Evolutionary conservation across 2,797 vertebrate genomes (phyloP), one percentile per base, ranked within the genome.

Genomic region (Scleropages formosus): DNA sequence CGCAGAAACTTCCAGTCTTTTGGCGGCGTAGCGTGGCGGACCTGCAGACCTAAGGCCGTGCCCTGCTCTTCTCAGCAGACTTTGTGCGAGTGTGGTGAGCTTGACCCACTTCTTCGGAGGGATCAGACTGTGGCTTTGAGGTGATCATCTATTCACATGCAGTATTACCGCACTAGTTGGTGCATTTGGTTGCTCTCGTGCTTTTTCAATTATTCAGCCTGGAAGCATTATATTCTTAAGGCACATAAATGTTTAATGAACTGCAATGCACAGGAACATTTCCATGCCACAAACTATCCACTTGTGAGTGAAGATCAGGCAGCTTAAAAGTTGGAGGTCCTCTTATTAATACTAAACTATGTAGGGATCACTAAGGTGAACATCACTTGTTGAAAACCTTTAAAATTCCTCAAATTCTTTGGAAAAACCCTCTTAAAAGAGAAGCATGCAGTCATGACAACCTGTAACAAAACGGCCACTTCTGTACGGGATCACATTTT

Each of bases 141-240:
- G 77, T 65, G 75, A 73, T 67, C 6, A 64, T 39, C 39, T 26
- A 26, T 27, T 78, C 72, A 66, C 51, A 72, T 77, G 72, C 53
- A 71, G 39, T 67, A 75, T 70, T 66, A 46, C 26, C 39, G 64
- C 65, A 60, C 74, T 46, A 66, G 75, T 70, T 76, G 66, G 53
- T 49, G 75, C 66, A 27, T 70, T 78, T 53, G 64, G 51, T 8
- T 53, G 71, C 72, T 51, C 76, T 60, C 67, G 71, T 51, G 65
- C 70, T 61, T 68, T 78, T 69, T 78, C 76, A 78, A 79, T 79
- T 75, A 79, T 79, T 79, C 63, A 79, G 70, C 74, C 78, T 76
- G 26, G 53, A 63, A 75, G 78, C 78, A 75, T 79, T 79, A 79
- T 79, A 79, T 79, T 79, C 78, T 76, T 79, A 72, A 79, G 78